Evolutionary conservation across 2,113 vertebrate genomes (phyloP).

Genomic region (Indicator indicator): DNA sequence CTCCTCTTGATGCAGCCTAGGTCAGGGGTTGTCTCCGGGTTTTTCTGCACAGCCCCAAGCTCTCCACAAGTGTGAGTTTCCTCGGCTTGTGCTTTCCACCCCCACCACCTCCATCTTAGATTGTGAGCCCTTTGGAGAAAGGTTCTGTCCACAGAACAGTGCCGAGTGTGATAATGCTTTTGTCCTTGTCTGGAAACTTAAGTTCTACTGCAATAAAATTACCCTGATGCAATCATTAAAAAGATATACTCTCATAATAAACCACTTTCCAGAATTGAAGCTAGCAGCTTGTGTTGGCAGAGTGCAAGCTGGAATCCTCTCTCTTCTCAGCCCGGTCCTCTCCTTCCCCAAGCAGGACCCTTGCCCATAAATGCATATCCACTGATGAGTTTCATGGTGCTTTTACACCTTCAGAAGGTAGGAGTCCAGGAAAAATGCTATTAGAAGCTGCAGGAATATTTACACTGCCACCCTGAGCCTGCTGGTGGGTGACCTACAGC

Average conservation of each 20-base stretch:
- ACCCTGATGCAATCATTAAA: neutral
- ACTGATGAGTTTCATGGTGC: neutral
- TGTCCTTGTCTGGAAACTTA: neutral
- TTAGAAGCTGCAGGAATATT: neutral
- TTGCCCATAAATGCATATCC: neutral
- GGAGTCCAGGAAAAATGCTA: fast-evolving
- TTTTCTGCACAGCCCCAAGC: neutral
- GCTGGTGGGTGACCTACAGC: neutral
- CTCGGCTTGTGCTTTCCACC: neutral
- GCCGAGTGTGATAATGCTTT: neutral
- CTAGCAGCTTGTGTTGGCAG: neutral
- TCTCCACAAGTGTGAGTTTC: neutral
- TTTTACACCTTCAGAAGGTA: neutral
- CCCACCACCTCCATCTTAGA: too few relatives aligned
- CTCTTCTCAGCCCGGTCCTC: neutral
- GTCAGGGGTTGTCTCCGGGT: too few relatives aligned
- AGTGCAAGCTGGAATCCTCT: neutral
- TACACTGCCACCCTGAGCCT: neutral
- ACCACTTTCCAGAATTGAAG: neutral
- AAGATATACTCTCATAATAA: neutral
- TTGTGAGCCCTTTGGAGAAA: neutral
- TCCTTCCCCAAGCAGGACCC: fast-evolving
- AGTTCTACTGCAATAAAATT: neutral
- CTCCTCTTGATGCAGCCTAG: too few relatives aligned
- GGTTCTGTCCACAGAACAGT: neutral